Percentiles rank a stretch among this genome's conserved stretches.
Conservation (phyloP, 1,140 invertebrate species). For the Dysdera silvatica region DNA sequence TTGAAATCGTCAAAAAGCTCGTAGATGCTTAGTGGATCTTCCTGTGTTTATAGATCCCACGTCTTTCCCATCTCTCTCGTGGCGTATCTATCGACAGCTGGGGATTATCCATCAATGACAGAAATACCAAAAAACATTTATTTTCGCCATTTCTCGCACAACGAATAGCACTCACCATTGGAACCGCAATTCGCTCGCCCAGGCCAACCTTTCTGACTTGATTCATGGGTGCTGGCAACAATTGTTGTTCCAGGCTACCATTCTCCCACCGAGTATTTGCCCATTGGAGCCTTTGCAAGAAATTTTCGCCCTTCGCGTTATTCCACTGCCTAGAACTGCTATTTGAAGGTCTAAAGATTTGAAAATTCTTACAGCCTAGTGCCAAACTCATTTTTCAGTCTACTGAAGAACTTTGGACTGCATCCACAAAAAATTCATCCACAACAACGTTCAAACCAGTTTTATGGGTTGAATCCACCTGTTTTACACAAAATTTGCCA, state of each 20-base stretch:
- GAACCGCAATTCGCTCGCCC: neutral
- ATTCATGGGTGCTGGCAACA: constrained; percentile 9
- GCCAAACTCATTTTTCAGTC: too few relatives aligned
- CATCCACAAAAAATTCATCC: too few relatives aligned
- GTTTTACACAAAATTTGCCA: too few relatives aligned
- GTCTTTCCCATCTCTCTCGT: constrained; percentile 4
- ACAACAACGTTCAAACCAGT: too few relatives aligned
- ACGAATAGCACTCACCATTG: constrained; percentile 21
- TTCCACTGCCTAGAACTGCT: too few relatives aligned
- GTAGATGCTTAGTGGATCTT: constrained; percentile 1
- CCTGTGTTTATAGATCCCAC: neutral
- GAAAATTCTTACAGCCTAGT: too few relatives aligned
- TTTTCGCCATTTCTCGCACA: constrained; percentile 23
- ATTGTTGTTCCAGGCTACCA: neutral
- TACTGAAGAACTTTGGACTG: too few relatives aligned
- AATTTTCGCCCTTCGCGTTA: too few relatives aligned
- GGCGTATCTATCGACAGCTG: constrained; percentile 16
- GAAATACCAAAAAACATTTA: constrained; percentile 18
- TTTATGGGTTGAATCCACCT: too few relatives aligned
- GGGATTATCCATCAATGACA: constrained; percentile 28
- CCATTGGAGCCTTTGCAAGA: too few relatives aligned
- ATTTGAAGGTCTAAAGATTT: too few relatives aligned
- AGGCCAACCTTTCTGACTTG: neutral
- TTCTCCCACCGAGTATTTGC: too few relatives aligned
- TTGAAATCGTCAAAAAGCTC: constrained; percentile 28